Base-by-base conservation (phyloP, 1,140 invertebrate genomes). In the Hyles euphorbiae region DNA sequence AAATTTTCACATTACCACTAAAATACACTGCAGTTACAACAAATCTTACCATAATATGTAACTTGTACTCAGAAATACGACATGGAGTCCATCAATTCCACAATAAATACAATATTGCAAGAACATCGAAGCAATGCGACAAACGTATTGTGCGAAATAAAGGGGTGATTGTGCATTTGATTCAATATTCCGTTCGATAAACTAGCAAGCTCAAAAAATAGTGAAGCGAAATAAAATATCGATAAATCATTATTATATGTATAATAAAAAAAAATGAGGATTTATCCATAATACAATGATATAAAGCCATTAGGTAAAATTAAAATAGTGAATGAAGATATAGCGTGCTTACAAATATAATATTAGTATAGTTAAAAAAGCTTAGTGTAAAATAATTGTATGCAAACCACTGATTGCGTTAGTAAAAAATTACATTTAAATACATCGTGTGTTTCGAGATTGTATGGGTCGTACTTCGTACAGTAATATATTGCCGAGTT, bases 131-230 rank as follows among this genome's bases (percentile, higher is more conserved):
- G 36, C 36, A 32, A 11, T 33, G 32, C 11, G 22, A 32, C 22
- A 32, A 22, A 33, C 5, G 12, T 3, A 48, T 68, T 65, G 60
- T 68, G 67, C 67, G 62, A 62, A 11, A 63, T 60, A 63, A 33
- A 60, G 65, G 54, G 10, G 58, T 56, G 49, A 60, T 61, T 63
- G 68, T 70, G 68, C 68, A 60, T 63, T 58, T 57, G 60, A 60
- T 63, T 65, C 58, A 44, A 65, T 53, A 65, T 45, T 59, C 57
- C 34, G 53, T 65, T 34, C 48, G 57, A 49, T 53, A 34, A 48
- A 57, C 52, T 57, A 63, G 46, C 47, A 64, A 65, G 56, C 57
- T 56, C 22, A 22, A 22, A 56, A 48, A 63, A 56, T 8, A 60
- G 36, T 51, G 49, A 65, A 60, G 57, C 47, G 50, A 62, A 65